These are phyloP conservation scores for Andricus curvator DNA, from an alignment of 2,888 invertebrate genomes.

Conservation along the genomic window DNA sequence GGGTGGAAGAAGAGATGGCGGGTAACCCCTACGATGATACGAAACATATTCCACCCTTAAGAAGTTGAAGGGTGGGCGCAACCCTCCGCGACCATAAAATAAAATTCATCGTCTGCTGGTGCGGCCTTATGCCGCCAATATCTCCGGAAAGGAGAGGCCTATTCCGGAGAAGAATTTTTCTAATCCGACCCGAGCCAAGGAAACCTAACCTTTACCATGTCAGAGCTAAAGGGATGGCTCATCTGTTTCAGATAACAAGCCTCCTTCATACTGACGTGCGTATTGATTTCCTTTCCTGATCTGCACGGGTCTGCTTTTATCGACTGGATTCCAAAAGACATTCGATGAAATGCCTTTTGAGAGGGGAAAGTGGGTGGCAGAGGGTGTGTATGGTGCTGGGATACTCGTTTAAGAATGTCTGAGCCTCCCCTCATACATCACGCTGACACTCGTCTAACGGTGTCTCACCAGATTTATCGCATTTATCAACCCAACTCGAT, in stretches of 20 bases:
- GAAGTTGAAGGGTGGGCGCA: slow-evolving; percentile 58
- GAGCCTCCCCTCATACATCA: slow-evolving; percentile 71
- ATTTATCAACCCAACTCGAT: slow-evolving; percentile 70
- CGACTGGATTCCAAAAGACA: slow-evolving; percentile 54
- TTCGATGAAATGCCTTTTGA: slow-evolving; percentile 39
- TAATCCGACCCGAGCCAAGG: slow-evolving; percentile 52
- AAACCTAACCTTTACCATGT: slow-evolving; percentile 46
- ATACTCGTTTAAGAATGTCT: slow-evolving; percentile 50
- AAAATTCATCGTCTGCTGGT: slow-evolving; percentile 75
- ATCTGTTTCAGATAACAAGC: slow-evolving; percentile 65
- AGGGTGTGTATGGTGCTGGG: slow-evolving; percentile 40
- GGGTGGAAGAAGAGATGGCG: slow-evolving; percentile 70
- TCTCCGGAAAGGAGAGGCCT: slow-evolving; percentile 42
- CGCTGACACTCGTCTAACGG: slow-evolving; percentile 71
- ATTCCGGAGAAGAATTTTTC: slow-evolving; percentile 50
- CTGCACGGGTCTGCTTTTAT: slow-evolving; percentile 55
- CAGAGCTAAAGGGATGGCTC: slow-evolving; percentile 51
- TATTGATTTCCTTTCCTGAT: slow-evolving; percentile 64
- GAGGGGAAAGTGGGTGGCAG: slow-evolving; percentile 40
- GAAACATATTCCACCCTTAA: slow-evolving; percentile 78
- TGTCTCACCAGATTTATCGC: slow-evolving; percentile 73
- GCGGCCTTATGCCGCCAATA: slow-evolving; percentile 56
- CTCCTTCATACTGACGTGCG: slow-evolving; percentile 55
- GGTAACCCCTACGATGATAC: slow-evolving; percentile 77
- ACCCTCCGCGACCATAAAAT: slow-evolving; percentile 74